Evolutionary conservation across 2,888 invertebrate species (phyloP), one percentile per base, ranked within the genome.

Genomic region (Dermolepida albohirtum): DNA sequence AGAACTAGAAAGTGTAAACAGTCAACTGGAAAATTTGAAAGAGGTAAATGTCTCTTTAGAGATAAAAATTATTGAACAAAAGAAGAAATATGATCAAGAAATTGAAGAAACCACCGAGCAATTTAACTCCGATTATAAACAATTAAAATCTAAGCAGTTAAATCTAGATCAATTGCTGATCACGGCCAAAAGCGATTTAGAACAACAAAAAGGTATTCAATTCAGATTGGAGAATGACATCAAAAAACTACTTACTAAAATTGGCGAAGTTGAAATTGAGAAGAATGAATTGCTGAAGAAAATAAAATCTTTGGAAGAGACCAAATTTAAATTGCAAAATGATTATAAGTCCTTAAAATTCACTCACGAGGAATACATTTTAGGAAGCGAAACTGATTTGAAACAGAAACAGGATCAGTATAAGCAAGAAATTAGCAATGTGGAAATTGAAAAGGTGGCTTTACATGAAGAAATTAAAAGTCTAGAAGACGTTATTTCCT

Each of bases 161-260:
- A 59, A 66, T 40, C 40, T 66, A 22, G 69, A 65, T 29, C 14
- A 27, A 11, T 17, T 62, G 0, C 16, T 73, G 10, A 71, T 72
- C 39, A 73, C 71, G 49, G 68, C 74, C 8, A 71, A 70, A 41
- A 68, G 44, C 64, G 74, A 74, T 50, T 67, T 75, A 22, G 74
- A 75, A 55, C 71, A 71, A 44, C 59, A 64, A 57, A 47, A 12
- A 14, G 69, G 63, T 8, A 69, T 66, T 27, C 65, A 63, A 16
- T 54, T 40, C 14, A 47, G 63, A n/a, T 62, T 69, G 34, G 66
- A 67, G 51, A 64, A 64, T 29, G 67, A 67, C 14, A 65, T 67
- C 12, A 70, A 70, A 49, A 67, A 57, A 54, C 10, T 66, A 5
- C 22, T 52, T 34, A 54, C n/a, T 7, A 63, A 65, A 51, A 34